Evolutionary conservation across 92 coral and sea anemone genomes (phyloP).

Genomic region (Zoanthus sociatus): DNA sequence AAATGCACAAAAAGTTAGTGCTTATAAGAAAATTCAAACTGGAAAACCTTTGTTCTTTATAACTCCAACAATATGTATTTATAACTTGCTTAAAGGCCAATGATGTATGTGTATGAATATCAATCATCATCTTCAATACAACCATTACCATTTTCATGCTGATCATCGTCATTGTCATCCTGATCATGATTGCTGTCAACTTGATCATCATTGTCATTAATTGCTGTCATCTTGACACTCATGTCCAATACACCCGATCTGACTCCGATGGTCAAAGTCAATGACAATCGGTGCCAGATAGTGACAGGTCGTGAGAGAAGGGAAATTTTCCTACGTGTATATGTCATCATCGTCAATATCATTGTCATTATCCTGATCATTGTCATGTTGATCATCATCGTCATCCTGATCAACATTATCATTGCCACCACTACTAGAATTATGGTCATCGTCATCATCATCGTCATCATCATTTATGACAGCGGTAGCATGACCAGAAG

Average conservation of each 20-base stretch:
- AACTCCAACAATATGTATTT: not conserved
- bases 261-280: no score
- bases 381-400: no score
- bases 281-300: no score
- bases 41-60: slow-evolving; percentile 2
- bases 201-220: not conserved
- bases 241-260: no score
- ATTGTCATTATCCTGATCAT: not conserved
- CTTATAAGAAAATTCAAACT: not conserved
- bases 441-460: no score
- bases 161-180: not conserved
- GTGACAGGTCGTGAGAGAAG: no score
- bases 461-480: no score
- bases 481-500: no score
- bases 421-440: no score
- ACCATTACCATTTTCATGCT: not conserved
- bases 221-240: not conserved
- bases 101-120: not conserved
- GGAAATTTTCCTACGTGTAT: no score
- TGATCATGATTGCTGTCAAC: not conserved
- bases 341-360: not conserved
- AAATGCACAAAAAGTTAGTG: not conserved
- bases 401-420: no score
- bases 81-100: not conserved
- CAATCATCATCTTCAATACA: not conserved